Conservation (phyloP, 2,113 vertebrate genomes). For the Megaptera novaeangliae region DNA sequence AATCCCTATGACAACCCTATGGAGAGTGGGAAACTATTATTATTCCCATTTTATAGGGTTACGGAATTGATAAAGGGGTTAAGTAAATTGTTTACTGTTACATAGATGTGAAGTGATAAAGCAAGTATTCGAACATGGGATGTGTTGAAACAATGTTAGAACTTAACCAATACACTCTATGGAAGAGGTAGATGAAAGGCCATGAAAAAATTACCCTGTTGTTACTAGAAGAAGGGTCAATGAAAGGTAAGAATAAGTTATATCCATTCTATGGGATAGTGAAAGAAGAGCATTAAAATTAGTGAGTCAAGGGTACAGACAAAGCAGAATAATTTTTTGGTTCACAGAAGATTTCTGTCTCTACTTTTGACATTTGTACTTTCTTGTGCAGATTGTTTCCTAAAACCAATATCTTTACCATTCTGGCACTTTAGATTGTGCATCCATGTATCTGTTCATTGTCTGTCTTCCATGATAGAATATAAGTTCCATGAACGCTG, state of each 20-base stretch:
- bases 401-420: background rate
- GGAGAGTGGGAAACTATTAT: background rate
- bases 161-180: background rate
- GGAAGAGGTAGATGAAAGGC: background rate
- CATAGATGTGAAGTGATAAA: background rate
- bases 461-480: too few relatives aligned
- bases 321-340: background rate
- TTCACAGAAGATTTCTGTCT: background rate
- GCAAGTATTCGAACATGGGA: background rate
- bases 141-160: background rate
- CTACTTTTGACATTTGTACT: background rate
- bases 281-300: background rate
- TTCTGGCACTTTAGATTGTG: too few relatives aligned
- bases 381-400: background rate
- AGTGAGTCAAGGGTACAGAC: background rate
- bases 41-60: background rate
- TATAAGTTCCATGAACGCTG: too few relatives aligned
- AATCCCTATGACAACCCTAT: background rate
- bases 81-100: background rate
- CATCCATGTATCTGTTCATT: too few relatives aligned
- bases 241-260: background rate
- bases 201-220: background rate
- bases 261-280: background rate
- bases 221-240: background rate
- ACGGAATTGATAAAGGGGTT: background rate